Conservation (phyloP, 2,113 vertebrate species). For the Scomber japonicus region DNA sequence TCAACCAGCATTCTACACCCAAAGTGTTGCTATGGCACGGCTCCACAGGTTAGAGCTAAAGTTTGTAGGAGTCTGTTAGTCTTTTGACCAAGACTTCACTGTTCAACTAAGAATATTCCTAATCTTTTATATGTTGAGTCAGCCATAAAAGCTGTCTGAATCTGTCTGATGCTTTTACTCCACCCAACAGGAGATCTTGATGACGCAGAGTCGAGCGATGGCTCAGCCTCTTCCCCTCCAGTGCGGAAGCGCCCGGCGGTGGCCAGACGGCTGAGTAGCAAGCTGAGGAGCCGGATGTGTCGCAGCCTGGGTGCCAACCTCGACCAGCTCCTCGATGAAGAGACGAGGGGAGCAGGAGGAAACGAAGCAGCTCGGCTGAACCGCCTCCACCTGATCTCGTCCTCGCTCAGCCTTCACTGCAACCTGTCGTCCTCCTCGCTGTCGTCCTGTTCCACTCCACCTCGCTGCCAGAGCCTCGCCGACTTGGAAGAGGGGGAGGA, state of each 20-base stretch:
- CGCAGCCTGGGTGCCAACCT: constrained; percentile 82
- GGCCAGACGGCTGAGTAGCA: constrained; percentile 49
- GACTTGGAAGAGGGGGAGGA: constrained; percentile 17
- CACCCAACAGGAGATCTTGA: constrained; percentile 56
- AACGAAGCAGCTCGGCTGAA: constrained; percentile 68
- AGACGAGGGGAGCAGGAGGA: constrained; percentile 24
- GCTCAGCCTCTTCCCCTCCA: constrained; percentile 5
- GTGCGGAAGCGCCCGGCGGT: not conserved
- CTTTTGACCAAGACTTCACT: too few species aligned
- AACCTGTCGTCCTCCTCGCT: constrained; percentile 77
- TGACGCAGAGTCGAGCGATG: constrained; percentile 28
- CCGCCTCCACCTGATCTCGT: constrained; percentile 78
- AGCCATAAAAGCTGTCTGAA: not conserved
- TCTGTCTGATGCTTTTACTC: not conserved
- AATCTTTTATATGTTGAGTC: too few species aligned
- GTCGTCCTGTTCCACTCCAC: constrained; percentile 58
- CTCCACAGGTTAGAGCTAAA: constrained; percentile 61
- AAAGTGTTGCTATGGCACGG: not conserved
- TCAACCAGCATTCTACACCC: not conserved
- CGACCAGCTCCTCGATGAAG: constrained; percentile 75
- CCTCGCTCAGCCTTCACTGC: constrained; percentile 79
- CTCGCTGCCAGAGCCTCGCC: constrained; percentile 47
- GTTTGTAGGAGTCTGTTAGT: not conserved
- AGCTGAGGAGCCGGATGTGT: constrained; percentile 75
- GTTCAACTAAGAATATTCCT: not conserved